Evolutionary conservation across 2,113 vertebrate genomes (phyloP).

Genomic region (Vulpes lagopus): DNA sequence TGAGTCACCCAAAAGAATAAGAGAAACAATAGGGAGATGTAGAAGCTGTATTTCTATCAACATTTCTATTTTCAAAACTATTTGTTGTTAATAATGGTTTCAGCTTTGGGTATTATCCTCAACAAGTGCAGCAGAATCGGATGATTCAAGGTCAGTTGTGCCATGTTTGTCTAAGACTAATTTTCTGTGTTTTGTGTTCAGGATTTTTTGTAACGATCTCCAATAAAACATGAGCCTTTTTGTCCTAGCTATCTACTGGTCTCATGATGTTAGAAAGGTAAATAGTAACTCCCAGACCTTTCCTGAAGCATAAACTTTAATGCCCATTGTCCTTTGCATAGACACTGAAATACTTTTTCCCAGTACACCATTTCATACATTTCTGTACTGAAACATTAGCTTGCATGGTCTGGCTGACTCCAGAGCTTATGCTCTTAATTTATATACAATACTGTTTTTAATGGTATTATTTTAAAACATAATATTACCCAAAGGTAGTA

Average conservation of each 20-base stretch:
- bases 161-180: not conserved
- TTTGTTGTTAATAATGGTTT: slow-evolving; percentile 39
- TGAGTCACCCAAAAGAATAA: not conserved
- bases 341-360: not conserved
- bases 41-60: not conserved
- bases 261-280: not conserved
- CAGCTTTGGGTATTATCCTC: not conserved
- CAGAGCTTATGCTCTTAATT: not conserved
- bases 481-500: slow-evolving; percentile 14
- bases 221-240: not conserved
- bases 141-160: not conserved
- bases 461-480: slow-evolving; percentile 22
- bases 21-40: not conserved
- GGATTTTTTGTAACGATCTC: not conserved
- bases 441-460: not conserved
- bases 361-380: not conserved
- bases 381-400: not conserved
- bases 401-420: not conserved
- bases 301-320: not conserved
- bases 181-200: not conserved
- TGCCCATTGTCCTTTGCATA: not conserved
- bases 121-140: not conserved
- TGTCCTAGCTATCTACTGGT: not conserved
- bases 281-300: not conserved
- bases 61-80: slow-evolving; percentile 20